Conservation (phyloP, 1,140 invertebrate species). For the Bombyx mori region DNA sequence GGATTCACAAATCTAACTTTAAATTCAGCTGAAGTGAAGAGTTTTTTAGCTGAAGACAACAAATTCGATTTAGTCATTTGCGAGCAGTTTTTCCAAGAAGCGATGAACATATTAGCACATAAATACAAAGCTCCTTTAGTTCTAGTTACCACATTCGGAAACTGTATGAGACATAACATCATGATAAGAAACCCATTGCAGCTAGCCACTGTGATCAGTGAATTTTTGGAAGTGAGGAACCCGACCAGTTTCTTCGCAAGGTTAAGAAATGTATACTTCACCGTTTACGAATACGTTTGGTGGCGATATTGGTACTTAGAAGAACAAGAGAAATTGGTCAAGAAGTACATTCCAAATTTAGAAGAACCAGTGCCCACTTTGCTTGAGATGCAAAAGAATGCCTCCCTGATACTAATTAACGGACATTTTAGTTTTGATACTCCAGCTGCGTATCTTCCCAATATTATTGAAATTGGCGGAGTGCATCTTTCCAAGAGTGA, state of each 20-base stretch:
- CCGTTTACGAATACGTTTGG: conserved; percentile 42
- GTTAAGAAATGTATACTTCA: conserved; percentile 50
- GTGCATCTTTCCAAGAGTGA: conserved; percentile 65
- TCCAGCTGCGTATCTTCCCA: conserved; percentile 64
- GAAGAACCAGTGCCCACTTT: conserved; percentile 57
- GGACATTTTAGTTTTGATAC: conserved; percentile 59
- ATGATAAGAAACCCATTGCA: conserved; percentile 68
- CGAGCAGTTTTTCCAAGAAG: conserved; percentile 73
- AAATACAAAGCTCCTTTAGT: conserved; percentile 71
- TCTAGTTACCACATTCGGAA: conserved; percentile 70
- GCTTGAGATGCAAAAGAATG: conserved; percentile 61
- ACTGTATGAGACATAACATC: conserved; percentile 71
- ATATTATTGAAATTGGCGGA: conserved; percentile 74
- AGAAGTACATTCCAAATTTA: conserved; percentile 42
- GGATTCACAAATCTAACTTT: conserved; percentile 64
- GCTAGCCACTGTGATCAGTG: conserved; percentile 62
- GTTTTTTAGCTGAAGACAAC: conserved; percentile 59
- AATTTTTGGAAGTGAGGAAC: conserved; percentile 54
- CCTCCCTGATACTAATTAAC: conserved; percentile 67
- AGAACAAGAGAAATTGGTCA: conserved; percentile 48
- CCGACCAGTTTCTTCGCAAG: conserved; percentile 47
- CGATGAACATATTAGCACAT: conserved; percentile 68
- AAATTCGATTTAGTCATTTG: conserved; percentile 70
- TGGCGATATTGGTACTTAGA: conserved; percentile 47
- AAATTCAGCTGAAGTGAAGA: conserved; percentile 57